A percentile compares a stretch with the other conserved stretches of the same genome.
Evolutionary conservation across 1,140 invertebrate genomes (phyloP).

Genomic region (Zaprionus vittiger): DNA sequence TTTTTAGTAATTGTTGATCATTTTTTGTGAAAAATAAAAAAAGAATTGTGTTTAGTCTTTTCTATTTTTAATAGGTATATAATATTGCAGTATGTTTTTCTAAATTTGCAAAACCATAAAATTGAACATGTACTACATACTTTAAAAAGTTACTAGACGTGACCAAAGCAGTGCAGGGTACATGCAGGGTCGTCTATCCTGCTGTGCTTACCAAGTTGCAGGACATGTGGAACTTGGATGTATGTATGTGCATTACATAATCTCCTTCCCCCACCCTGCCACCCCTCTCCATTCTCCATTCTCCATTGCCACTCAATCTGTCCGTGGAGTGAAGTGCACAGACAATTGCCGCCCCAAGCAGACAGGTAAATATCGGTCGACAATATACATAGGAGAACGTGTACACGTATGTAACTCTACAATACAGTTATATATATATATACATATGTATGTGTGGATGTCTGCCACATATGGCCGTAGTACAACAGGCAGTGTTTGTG

Average conservation of each 20-base stretch:
- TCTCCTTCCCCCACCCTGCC: not conserved
- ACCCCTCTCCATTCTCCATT: not conserved
- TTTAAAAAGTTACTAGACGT: not conserved
- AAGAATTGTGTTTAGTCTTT: no score
- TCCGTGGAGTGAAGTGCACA: slow-evolving; percentile 15
- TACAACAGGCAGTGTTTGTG: slow-evolving; percentile 29
- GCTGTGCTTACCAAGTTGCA: not conserved
- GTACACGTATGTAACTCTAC: not conserved
- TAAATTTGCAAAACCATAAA: no score
- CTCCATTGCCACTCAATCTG: not conserved
- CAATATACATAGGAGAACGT: not conserved
- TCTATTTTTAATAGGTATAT: no score
- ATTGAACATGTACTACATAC: no score
- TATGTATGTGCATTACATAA: slow-evolving; percentile 8
- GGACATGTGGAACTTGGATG: not conserved
- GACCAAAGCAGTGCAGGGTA: slow-evolving; percentile 20
- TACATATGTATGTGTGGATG: not conserved
- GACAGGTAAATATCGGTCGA: slow-evolving; percentile 48
- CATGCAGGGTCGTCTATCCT: not conserved
- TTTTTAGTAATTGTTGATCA: no score
- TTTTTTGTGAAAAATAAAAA: no score
- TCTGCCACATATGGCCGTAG: not conserved
- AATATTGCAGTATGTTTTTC: no score
- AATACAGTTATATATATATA: not conserved
- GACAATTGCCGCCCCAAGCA: slow-evolving; percentile 32